phyloP scores from a whole-genome alignment of 2,888 invertebrate species.

The Stramonita haemastoma region DNA sequence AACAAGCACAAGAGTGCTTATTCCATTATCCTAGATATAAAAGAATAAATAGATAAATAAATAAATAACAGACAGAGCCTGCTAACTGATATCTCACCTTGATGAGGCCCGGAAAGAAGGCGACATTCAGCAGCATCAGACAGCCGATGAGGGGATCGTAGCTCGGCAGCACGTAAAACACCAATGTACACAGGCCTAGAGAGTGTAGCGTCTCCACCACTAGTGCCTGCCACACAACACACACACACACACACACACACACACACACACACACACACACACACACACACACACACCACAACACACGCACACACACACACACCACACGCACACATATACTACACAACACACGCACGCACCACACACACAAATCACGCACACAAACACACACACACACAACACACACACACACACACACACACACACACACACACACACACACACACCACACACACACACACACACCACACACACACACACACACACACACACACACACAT shows the following conservation, averaged over 20 bases:
- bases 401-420: background rate
- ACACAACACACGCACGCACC: too few relatives aligned
- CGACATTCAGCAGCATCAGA: slow-evolving; percentile 66
- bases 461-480: background rate
- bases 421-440: background rate
- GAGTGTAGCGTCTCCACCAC: slow-evolving; percentile 61
- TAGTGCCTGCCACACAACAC: slow-evolving; percentile 51
- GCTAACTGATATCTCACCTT: slow-evolving; percentile 39
- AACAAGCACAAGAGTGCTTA: too few relatives aligned
- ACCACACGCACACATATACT: too few relatives aligned
- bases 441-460: background rate
- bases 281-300: background rate
- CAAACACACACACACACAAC: background rate
- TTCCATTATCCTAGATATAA: too few relatives aligned
- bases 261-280: background rate
- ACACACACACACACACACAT: slow-evolving; percentile 17
- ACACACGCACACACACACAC: too few relatives aligned
- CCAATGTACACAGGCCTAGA: slow-evolving; percentile 69
- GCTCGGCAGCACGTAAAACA: slow-evolving; percentile 70
- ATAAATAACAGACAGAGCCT: too few relatives aligned
- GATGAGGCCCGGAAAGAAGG: slow-evolving; percentile 69
- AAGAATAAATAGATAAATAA: too few relatives aligned
- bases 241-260: background rate
- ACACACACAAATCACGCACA: background rate
- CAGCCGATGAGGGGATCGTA: slow-evolving; percentile 68